Conservation (phyloP, 2,797 vertebrate species). For the Synanceia verrucosa region DNA sequence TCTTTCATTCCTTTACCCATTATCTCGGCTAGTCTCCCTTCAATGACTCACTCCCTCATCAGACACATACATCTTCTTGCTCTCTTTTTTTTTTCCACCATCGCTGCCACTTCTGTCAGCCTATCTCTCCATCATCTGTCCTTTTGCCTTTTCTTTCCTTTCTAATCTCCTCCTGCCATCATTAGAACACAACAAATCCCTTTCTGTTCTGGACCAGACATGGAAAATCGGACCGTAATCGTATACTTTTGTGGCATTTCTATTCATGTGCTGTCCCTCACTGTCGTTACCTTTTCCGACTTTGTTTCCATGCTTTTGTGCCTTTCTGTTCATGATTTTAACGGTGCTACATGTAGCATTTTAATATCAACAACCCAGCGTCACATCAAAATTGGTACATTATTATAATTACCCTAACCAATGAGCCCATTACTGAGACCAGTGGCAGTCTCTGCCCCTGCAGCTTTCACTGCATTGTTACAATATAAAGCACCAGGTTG, state of each 20-base stretch:
- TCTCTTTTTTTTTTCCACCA: constrained; percentile 66
- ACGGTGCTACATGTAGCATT: constrained; percentile 39
- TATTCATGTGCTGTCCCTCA: constrained; percentile 39
- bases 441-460: constrained; percentile 18
- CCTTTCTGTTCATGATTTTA: constrained; percentile 44
- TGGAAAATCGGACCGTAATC: constrained; percentile 44
- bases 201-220: constrained; percentile 29
- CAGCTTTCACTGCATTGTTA: constrained; percentile 15
- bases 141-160: constrained; percentile 57
- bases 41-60: constrained; percentile 78
- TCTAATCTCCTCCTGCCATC: constrained; percentile 67
- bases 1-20: constrained; percentile 73
- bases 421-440: constrained; percentile 50
- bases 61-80: constrained; percentile 75
- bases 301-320: constrained; percentile 25
- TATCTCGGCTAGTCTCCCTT: constrained; percentile 75
- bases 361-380: constrained; percentile 40
- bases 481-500: constrained; percentile 23
- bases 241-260: constrained; percentile 44
- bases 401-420: constrained; percentile 53
- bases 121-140: constrained; percentile 75
- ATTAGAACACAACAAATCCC: constrained; percentile 62
- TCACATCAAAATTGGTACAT: constrained; percentile 45
- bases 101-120: constrained; percentile 65
- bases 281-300: constrained; percentile 18